Base-by-base conservation (phyloP, 2,797 vertebrate genomes). In the Myotis findleyi region DNA sequence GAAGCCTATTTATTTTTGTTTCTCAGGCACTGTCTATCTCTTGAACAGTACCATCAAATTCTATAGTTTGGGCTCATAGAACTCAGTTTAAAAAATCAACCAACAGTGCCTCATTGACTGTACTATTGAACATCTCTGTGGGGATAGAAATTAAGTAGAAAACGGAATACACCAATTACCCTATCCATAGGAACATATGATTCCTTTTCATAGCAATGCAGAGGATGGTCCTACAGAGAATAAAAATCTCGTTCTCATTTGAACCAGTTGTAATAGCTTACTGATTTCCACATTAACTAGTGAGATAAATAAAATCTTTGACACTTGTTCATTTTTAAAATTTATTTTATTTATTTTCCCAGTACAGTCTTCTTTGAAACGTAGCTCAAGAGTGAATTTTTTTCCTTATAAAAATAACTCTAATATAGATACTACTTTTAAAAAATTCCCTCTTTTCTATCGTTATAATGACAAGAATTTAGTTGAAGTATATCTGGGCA, bases 331-430 rank as follows among this genome's bases (percentile, higher is more conserved):
- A 12, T 41, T 57, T 75, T 62, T 30, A 62, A 62, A 5, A 25
- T 82, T 38, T 13, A 38, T 38, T 84, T 82, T 62, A 16, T 75
- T 89, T 36, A 36, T 88, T 93, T 71, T 84, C 14, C 21, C n/a
- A 87, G 6, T 83, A 71, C 13, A 87, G 5, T n/a, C 11, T 66
- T 93, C 3, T 33, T 53, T n/a, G 21, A 89, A 73, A 93, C 33
- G 5, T 62, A 64, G 7, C n/a, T 41, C 33, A 55, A 82, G 30
- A 44, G 13, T 57, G 3, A 55, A 23, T 75, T 3, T 88, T 68
- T 80, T 66, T 66, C 73, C 81, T 71, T 64, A 33, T 76, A n/a
- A 81, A 94, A 76, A 76, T 36, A 55, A 14, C 4, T 96, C 18
- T 2, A 30, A 49, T 36, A 25, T 30, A 38, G 5, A 87, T 41